phyloP scores from a whole-genome alignment of 2,888 invertebrate species.

The Caenorhabditis macrosperma region DNA sequence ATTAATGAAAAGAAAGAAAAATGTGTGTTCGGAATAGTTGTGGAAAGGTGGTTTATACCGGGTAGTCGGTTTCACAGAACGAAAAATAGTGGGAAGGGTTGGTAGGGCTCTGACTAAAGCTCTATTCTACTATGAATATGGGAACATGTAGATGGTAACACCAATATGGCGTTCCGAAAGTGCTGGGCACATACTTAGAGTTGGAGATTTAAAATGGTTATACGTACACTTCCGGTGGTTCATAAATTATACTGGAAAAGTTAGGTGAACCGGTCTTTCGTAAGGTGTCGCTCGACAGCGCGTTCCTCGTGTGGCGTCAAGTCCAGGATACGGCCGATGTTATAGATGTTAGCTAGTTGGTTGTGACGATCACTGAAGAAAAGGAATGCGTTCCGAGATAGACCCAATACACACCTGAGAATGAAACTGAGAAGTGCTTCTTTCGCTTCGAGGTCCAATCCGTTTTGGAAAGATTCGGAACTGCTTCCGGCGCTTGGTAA shows the following conservation, averaged over 20 bases:
- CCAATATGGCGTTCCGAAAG: conserved; percentile 44
- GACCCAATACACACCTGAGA: conserved; percentile 41
- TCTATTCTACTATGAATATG: conserved; percentile 41
- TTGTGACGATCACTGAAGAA: conserved; percentile 58
- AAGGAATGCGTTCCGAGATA: too few relatives aligned
- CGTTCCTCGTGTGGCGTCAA: conserved; percentile 60
- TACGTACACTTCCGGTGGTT: conserved; percentile 8
- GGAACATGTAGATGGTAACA: not conserved
- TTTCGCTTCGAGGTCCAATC: conserved; percentile 46
- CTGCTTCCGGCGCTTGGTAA: conserved; percentile 63
- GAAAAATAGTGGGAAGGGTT: not conserved
- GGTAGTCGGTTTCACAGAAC: conserved; percentile 11
- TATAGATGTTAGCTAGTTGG: conserved; percentile 66
- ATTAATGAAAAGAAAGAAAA: not conserved
- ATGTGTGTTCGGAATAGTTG: not conserved
- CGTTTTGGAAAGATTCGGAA: conserved; percentile 63
- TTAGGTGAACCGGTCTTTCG: conserved; percentile 56
- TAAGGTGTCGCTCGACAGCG: conserved; percentile 55
- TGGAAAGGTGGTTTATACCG: conserved; percentile 17
- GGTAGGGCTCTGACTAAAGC: conserved; percentile 29
- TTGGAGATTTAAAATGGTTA: not conserved
- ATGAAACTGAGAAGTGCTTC: conserved; percentile 56
- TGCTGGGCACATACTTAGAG: conserved; percentile 4
- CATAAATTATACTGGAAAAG: conserved; percentile 30
- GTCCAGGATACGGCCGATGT: conserved; percentile 65